These are phyloP conservation scores for Lycocerus yunnanus DNA, from an alignment of 2,888 invertebrate species.

Conservation along the genomic window DNA sequence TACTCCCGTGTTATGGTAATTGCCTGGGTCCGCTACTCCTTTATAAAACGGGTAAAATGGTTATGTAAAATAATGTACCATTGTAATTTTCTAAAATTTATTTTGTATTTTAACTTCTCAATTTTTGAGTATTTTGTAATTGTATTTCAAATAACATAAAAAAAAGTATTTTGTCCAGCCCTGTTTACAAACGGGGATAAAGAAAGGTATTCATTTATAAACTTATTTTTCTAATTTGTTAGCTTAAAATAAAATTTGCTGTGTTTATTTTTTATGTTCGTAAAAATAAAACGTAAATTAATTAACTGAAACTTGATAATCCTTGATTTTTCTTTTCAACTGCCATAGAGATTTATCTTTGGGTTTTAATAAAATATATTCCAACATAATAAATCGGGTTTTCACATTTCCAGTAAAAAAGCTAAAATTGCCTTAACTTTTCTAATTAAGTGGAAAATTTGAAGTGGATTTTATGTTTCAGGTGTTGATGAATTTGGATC, in stretches of 20 bases:
- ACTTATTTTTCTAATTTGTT: not conserved
- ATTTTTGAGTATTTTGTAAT: too few relatives aligned
- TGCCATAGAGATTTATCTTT: not conserved
- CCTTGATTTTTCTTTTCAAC: not conserved
- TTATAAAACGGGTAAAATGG: too few relatives aligned
- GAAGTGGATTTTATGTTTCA: not conserved
- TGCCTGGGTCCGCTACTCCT: too few relatives aligned
- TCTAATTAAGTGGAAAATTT: not conserved
- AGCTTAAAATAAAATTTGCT: not conserved
- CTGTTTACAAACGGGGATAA: not conserved
- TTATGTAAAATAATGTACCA: too few relatives aligned
- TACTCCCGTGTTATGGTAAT: too few relatives aligned
- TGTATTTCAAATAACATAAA: too few relatives aligned
- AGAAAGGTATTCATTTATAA: not conserved
- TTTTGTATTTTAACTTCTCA: too few relatives aligned
- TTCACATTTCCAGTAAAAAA: not conserved
- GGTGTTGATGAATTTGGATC: not conserved
- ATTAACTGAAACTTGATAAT: not conserved
- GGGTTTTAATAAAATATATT: not conserved
- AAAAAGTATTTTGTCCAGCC: too few relatives aligned
- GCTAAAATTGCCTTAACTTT: not conserved
- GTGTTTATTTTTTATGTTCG: not conserved
- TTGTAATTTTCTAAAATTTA: too few relatives aligned
- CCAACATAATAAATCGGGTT: not conserved
- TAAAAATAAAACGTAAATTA: not conserved